A percentile compares a stretch with the other conserved stretches of the same genome.
Evolutionary conservation across 2,888 invertebrate genomes (phyloP).

Genomic region (Dioctria linearis): DNA sequence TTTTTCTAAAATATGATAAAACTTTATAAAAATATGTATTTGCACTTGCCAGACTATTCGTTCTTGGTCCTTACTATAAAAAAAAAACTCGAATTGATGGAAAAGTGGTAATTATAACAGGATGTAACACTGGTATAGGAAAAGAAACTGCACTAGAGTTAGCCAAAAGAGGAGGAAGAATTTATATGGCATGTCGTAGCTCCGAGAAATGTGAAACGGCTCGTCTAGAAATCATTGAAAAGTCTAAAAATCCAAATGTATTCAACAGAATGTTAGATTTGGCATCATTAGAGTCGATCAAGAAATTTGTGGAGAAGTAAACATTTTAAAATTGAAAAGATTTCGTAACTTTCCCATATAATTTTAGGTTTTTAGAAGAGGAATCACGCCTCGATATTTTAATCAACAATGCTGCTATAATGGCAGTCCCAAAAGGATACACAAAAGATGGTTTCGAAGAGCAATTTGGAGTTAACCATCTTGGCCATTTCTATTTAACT

Average conservation of each 20-base stretch:
- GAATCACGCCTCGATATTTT: conserved; percentile 46
- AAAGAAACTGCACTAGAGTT: conserved; percentile 78
- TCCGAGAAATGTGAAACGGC: conserved; percentile 61
- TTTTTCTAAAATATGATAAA: no score
- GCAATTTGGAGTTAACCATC: conserved; percentile 73
- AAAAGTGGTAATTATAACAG: conserved; percentile 80
- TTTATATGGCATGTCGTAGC: conserved; percentile 50
- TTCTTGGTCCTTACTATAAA: conserved; percentile 54
- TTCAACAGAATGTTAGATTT: conserved; percentile 73
- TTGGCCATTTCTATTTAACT: conserved; percentile 74
- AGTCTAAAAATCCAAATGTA: conserved; percentile 79
- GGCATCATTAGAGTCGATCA: conserved; percentile 70
- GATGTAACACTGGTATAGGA: conserved; percentile 84
- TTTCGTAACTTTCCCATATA: not conserved
- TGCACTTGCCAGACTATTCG: conserved; percentile 2
- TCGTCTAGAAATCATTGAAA: conserved; percentile 79
- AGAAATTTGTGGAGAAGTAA: conserved; percentile 71
- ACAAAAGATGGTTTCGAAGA: conserved; percentile 72
- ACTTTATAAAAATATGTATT: no score
- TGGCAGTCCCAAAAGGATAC: conserved; percentile 63
- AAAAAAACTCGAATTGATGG: conserved; percentile 70
- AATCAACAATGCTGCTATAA: conserved; percentile 62
- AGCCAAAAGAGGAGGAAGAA: conserved; percentile 79
- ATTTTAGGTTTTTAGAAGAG: conserved; percentile 41
- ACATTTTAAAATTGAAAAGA: not conserved